Evolutionary conservation across 2,113 vertebrate genomes (phyloP).

Genomic region (Gasterosteus nipponicus): DNA sequence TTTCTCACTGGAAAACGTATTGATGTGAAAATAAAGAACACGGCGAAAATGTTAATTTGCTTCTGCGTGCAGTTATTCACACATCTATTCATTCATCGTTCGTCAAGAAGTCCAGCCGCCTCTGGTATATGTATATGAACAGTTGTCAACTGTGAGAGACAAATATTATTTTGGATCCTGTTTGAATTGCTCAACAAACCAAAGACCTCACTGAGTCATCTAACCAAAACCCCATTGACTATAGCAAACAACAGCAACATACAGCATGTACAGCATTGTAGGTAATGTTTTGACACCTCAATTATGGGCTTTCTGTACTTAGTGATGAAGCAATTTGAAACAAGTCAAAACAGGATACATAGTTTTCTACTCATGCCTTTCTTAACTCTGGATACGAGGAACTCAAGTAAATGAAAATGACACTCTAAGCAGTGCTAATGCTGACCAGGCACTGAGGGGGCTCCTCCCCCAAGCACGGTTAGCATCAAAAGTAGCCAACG

Average conservation of each 20-base stretch:
- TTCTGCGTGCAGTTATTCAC: background rate
- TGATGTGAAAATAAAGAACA: constrained; percentile 50
- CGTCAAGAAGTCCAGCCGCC: background rate
- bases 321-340: background rate
- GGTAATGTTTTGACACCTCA: background rate
- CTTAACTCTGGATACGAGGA: background rate
- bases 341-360: background rate
- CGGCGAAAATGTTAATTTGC: background rate
- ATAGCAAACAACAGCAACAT: too few species aligned
- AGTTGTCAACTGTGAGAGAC: background rate
- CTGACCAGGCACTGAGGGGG: background rate
- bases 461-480: background rate
- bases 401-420: background rate
- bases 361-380: too few species aligned
- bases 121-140: background rate
- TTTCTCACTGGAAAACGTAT: background rate
- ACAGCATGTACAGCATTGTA: background rate
- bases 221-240: background rate
- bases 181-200: background rate
- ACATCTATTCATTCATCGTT: background rate
- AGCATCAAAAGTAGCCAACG: background rate
- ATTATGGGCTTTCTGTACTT: background rate
- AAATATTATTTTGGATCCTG: background rate
- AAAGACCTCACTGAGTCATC: background rate
- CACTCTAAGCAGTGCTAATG: background rate